These are phyloP conservation scores for Dicranocentrus wangi DNA, from an alignment of 2,888 invertebrate species.

Conservation along the genomic window DNA sequence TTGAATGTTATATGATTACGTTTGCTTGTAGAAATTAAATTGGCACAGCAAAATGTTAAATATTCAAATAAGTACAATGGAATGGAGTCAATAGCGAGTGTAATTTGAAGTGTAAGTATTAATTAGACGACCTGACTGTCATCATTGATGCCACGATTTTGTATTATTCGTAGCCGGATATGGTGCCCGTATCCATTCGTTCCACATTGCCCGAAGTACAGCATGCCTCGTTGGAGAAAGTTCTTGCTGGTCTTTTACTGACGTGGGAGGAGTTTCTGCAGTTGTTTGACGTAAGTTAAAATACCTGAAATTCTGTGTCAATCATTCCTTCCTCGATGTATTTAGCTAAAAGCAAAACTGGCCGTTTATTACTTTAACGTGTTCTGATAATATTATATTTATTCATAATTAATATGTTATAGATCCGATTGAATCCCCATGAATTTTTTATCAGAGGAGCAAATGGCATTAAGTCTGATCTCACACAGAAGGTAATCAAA, in stretches of 20 bases:
- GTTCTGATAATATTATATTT: too few species aligned
- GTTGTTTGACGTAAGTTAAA: constrained; percentile 56
- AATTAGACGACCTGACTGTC: too few species aligned
- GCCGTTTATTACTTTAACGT: too few species aligned
- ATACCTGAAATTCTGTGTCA: background rate
- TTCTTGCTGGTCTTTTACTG: constrained; percentile 56
- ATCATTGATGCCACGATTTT: too few species aligned
- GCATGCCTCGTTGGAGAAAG: constrained; percentile 32
- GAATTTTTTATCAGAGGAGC: constrained; percentile 55
- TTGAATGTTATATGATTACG: too few species aligned
- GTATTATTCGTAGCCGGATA: constrained; percentile 19
- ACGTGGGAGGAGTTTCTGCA: constrained; percentile 65
- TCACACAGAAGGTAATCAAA: constrained; percentile 51
- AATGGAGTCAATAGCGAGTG: too few species aligned
- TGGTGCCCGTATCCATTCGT: constrained; percentile 61
- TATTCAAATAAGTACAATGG: too few species aligned
- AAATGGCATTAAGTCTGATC: constrained; percentile 31
- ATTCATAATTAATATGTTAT: background rate
- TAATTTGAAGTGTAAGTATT: too few species aligned
- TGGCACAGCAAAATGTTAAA: too few species aligned
- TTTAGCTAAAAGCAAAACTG: too few species aligned
- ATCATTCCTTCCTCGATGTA: background rate
- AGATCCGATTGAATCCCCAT: constrained; percentile 46
- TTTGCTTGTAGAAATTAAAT: too few species aligned
- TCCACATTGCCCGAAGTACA: constrained; percentile 59